A percentile compares a stretch with the other conserved stretches of the same genome.
These are phyloP conservation scores for Phocoena phocoena DNA, from an alignment of 2,113 vertebrate species.

Conservation along the genomic window DNA sequence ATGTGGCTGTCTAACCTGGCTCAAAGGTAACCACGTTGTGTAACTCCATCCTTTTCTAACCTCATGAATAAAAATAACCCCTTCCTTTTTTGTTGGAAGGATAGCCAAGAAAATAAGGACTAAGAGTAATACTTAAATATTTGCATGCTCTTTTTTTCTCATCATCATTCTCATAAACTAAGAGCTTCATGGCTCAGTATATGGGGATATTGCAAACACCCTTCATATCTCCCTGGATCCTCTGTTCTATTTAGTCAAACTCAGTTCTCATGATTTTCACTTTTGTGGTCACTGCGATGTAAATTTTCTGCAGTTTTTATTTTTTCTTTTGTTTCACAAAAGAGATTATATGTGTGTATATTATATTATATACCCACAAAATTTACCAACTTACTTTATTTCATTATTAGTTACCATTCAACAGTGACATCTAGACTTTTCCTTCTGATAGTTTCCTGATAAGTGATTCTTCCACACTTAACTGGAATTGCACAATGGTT, in stretches of 20 bases:
- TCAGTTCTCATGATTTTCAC: background rate
- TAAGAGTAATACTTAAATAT: background rate
- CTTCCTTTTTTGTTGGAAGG: background rate
- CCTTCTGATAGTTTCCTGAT: background rate
- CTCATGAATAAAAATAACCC: background rate
- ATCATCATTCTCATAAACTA: background rate
- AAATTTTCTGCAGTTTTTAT: background rate
- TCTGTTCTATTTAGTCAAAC: background rate
- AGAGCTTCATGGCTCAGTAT: background rate
- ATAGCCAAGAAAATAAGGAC: background rate
- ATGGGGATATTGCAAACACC: rapidly evolving
- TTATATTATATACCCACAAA: background rate
- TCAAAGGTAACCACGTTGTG: background rate
- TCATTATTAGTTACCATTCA: background rate
- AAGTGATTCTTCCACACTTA: background rate
- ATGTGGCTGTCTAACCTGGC: background rate
- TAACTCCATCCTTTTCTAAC: background rate
- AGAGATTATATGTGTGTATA: background rate
- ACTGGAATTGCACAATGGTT: background rate
- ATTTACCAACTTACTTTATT: background rate
- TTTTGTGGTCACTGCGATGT: background rate
- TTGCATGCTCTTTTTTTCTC: background rate
- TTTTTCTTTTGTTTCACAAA: background rate
- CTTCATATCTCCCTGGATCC: background rate
- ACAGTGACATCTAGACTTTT: background rate